Percentiles rank a stretch among this genome's conserved stretches.
phyloP scores from a whole-genome alignment of 2,113 vertebrate genomes.

The Saguinus imperator region DNA sequence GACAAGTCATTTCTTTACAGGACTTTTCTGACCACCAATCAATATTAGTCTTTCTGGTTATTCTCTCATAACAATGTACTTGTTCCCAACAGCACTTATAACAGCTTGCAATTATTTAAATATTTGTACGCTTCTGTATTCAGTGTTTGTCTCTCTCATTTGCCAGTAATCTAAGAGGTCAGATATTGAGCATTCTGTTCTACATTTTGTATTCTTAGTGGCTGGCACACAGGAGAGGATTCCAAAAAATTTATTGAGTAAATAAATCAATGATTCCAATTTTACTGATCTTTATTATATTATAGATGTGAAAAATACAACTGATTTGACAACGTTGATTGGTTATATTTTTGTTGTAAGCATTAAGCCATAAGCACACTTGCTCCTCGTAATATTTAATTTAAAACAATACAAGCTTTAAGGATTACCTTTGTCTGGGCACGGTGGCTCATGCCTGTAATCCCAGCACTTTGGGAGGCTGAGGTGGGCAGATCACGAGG shows the following conservation, averaged over 20 bases:
- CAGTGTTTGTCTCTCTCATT: conserved; percentile 14
- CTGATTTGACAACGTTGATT: not conserved
- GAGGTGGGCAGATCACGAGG: no score
- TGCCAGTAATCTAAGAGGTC: not conserved
- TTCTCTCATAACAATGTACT: not conserved
- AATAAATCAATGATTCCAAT: not conserved
- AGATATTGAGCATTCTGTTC: not conserved
- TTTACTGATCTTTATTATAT: not conserved
- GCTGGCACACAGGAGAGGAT: not conserved
- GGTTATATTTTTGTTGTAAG: conserved; percentile 26
- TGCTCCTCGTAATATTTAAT: not conserved
- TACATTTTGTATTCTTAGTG: not conserved
- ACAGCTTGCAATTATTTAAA: not conserved
- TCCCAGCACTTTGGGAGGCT: no score
- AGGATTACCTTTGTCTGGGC: not conserved
- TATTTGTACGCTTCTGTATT: not conserved
- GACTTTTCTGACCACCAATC: not conserved
- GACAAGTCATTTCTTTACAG: not conserved
- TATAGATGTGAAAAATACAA: not conserved
- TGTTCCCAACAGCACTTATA: not conserved
- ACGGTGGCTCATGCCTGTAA: no score
- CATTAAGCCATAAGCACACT: not conserved
- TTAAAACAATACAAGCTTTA: conserved; percentile 19
- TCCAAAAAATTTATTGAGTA: not conserved
- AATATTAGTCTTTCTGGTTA: not conserved